Evolutionary conservation across 2,797 vertebrate genomes (phyloP).

Genomic region (Hypotaenidia philippensis): DNA sequence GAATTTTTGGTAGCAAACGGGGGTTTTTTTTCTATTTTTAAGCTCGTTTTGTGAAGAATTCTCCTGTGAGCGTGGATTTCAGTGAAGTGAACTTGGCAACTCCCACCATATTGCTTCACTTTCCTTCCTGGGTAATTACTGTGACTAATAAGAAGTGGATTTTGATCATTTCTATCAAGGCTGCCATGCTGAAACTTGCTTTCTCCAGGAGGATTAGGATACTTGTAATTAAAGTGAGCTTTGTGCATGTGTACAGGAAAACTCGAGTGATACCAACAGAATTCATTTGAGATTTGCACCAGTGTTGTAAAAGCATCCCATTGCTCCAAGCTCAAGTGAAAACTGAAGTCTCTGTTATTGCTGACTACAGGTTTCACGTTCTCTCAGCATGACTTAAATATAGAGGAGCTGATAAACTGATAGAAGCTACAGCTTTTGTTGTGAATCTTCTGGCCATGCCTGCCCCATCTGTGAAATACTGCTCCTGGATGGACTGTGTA

Average conservation of each 20-base stretch:
- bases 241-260: background rate
- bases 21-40: background rate
- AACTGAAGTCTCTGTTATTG: background rate
- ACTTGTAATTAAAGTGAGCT: constrained; percentile 23
- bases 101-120: background rate
- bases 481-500: background rate
- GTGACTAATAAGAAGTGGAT: constrained; percentile 2
- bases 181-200: constrained; percentile 13
- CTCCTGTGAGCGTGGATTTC: background rate
- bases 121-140: constrained; percentile 32
- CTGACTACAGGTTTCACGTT: background rate
- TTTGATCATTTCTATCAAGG: constrained; percentile 24
- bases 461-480: background rate
- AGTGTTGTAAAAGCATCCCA: background rate
- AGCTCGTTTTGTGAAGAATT: background rate
- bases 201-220: background rate
- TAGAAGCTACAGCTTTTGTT: background rate
- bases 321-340: background rate
- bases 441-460: background rate
- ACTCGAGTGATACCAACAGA: background rate
- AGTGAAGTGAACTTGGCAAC: background rate
- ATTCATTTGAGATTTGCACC: background rate
- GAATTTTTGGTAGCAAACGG: background rate
- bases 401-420: background rate
- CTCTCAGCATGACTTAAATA: background rate